Evolutionary conservation across 2,113 vertebrate genomes (phyloP).

Genomic region (Myanophis thanlyinensis): DNA sequence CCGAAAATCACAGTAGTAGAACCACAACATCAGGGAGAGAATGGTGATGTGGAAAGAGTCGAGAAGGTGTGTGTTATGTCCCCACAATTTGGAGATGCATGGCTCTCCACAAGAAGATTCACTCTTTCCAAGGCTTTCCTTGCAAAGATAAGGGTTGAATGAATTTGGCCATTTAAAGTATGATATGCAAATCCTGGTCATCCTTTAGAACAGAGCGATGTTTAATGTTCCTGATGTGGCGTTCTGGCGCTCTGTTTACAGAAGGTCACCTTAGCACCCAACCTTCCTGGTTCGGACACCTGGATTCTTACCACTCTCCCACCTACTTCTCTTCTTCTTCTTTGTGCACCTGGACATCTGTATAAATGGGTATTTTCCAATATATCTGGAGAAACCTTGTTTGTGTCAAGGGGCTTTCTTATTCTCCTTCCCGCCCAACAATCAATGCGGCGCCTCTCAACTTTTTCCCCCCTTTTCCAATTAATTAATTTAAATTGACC

Average conservation of each 20-base stretch:
- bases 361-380: no score
- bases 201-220: neutral
- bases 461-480: slow-evolving; percentile 70
- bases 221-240: neutral
- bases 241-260: neutral
- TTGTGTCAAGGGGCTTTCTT: slow-evolving; percentile 47
- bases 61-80: neutral
- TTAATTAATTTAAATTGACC: slow-evolving; percentile 93
- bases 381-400: slow-evolving; percentile 17
- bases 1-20: neutral
- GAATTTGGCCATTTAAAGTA: neutral
- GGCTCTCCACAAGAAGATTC: neutral
- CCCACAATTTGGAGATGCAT: neutral
- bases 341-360: slow-evolving; percentile 9
- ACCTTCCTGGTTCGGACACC: neutral
- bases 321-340: neutral
- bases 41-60: neutral
- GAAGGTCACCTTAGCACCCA: neutral
- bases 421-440: slow-evolving; percentile 42
- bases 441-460: slow-evolving; percentile 67
- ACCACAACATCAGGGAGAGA: neutral
- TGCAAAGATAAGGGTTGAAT: neutral
- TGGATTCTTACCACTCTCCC: neutral
- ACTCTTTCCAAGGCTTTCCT: neutral
- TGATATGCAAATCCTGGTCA: neutral